Evolutionary conservation across 1,140 invertebrate species (phyloP).

Genomic region (Aphelenchoides fujianensis): DNA sequence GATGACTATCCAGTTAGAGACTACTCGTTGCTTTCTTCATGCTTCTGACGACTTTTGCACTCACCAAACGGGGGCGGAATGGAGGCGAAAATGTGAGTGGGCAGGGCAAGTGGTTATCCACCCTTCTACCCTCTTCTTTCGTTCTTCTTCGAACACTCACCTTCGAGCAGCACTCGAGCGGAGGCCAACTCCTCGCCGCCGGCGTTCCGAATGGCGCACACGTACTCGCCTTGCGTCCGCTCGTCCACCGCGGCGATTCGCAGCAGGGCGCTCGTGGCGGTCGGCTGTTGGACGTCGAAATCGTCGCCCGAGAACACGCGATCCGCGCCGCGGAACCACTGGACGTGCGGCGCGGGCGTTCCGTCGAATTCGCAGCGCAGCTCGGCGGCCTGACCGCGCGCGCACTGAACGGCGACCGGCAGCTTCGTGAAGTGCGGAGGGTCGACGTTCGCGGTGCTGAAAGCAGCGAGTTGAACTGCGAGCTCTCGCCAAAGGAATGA

Average conservation of each 20-base stretch:
- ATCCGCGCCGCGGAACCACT: conserved; percentile 48
- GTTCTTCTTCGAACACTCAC: conserved; percentile 36
- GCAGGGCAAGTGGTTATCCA: not conserved
- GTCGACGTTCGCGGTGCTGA: conserved; percentile 20
- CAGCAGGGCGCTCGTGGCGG: conserved; percentile 26
- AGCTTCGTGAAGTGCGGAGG: conserved; percentile 37
- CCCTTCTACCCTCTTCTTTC: not conserved
- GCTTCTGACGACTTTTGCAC: no score
- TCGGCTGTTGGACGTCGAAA: conserved; percentile 34
- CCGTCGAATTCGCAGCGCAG: conserved; percentile 49
- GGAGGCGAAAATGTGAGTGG: not conserved
- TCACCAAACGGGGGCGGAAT: no score
- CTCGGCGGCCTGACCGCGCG: conserved; percentile 47
- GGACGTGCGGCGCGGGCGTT: conserved; percentile 36
- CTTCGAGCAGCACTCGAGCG: conserved; percentile 52
- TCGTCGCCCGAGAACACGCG: conserved; percentile 34
- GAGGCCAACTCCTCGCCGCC: conserved; percentile 55
- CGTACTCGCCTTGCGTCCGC: conserved; percentile 49
- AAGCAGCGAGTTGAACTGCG: no score
- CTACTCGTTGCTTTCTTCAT: no score
- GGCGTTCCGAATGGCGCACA: conserved; percentile 54
- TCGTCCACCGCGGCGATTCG: conserved; percentile 27
- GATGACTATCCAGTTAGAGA: no score
- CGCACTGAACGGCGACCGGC: conserved; percentile 45
- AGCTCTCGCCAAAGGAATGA: no score